phyloP scores from a whole-genome alignment of 2,797 vertebrate species.

The Xenentodon cancila region DNA sequence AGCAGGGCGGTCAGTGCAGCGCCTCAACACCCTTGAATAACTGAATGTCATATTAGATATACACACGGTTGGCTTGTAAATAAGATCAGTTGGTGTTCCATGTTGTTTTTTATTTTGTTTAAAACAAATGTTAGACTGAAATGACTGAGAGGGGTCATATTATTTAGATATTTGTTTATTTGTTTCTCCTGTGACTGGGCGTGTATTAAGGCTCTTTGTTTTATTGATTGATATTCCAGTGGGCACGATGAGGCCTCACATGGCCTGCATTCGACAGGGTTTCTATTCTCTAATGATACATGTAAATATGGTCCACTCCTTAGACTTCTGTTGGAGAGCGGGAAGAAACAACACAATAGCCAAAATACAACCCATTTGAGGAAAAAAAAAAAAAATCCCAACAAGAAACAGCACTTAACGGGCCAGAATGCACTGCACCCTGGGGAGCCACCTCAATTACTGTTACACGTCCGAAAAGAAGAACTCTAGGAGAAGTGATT shows the following conservation, averaged over 20 bases:
- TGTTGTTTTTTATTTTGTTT: slow-evolving; percentile 2
- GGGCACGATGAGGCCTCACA: slow-evolving; percentile 76
- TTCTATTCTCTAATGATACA: slow-evolving; percentile 79
- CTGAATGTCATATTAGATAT: slow-evolving; percentile 37
- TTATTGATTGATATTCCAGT: slow-evolving; percentile 75
- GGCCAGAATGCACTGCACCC: slow-evolving; percentile 86
- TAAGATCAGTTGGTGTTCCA: slow-evolving; percentile 4
- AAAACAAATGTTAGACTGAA: slow-evolving; percentile 7
- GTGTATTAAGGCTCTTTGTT: slow-evolving; percentile 68
- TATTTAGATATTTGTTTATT: slow-evolving; percentile 21
- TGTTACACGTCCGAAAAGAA: slow-evolving; percentile 86
- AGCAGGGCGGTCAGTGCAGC: slow-evolving; percentile 63
- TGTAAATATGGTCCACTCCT: slow-evolving; percentile 78
- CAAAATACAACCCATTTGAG: slow-evolving; percentile 87
- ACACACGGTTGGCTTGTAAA: slow-evolving; percentile 14
- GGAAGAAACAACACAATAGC: slow-evolving; percentile 84
- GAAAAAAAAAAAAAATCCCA: slow-evolving; percentile 73
- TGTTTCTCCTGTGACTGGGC: slow-evolving; percentile 55
- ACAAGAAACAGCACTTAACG: slow-evolving; percentile 92
- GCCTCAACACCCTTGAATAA: slow-evolving; percentile 62
- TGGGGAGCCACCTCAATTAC: slow-evolving; percentile 87
- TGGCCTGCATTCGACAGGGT: slow-evolving; percentile 58
- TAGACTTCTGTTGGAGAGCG: slow-evolving; percentile 72
- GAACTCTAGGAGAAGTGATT: slow-evolving; percentile 85
- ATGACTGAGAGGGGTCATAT: slow-evolving; percentile 18